Percentiles rank a stretch among this genome's conserved stretches.
These are phyloP conservation scores for Melinaea menophilus DNA, from an alignment of 2,888 invertebrate species.

Conservation along the genomic window DNA sequence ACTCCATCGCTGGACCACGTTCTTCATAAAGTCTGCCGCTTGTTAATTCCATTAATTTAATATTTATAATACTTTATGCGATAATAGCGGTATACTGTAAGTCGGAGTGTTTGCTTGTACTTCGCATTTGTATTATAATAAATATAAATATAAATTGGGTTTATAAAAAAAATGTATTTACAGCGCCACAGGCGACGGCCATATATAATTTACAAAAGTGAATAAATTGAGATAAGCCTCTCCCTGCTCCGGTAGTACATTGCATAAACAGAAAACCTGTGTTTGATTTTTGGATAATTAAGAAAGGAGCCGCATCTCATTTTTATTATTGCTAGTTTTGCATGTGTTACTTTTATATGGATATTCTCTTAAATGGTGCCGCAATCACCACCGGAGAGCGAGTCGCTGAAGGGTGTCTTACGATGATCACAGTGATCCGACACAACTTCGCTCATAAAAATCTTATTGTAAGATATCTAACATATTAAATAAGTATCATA, in stretches of 20 bases:
- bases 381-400: conserved; percentile 6
- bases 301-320: background rate
- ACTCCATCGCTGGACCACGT: background rate
- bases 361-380: background rate
- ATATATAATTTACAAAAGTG: conserved; percentile 13
- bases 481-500: conserved; percentile 13
- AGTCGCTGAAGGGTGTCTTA: background rate
- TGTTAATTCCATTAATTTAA: background rate
- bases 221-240: conserved; percentile 8
- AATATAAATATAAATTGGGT: conserved; percentile 19
- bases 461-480: conserved; percentile 19
- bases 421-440: conserved; percentile 6
- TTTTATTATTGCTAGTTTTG: background rate
- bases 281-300: background rate
- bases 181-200: conserved; percentile 27
- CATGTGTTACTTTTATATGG: background rate
- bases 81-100: too few species aligned
- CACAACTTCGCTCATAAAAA: conserved; percentile 13
- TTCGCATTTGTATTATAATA: background rate
- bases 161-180: conserved; percentile 34
- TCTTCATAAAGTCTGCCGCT: too few species aligned
- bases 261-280: background rate
- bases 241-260: background rate
- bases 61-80: background rate
- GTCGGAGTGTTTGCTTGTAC: background rate